phyloP scores from a whole-genome alignment of 2,113 vertebrate genomes.

The Fulmarus glacialis region DNA sequence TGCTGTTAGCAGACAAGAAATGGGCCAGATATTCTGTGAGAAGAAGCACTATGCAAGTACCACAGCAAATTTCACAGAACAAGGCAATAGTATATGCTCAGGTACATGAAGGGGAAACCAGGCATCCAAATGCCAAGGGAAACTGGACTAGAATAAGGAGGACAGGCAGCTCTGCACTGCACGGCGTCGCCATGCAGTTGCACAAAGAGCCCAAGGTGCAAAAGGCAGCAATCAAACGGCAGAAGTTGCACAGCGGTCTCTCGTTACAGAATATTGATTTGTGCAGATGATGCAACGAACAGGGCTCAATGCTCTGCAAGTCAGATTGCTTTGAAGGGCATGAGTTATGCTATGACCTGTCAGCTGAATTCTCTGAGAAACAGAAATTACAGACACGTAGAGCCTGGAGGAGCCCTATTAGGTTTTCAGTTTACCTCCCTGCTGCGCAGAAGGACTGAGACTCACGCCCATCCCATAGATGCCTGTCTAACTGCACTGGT shows the following conservation, averaged over 20 bases:
- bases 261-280: not conserved
- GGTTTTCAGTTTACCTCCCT: not conserved
- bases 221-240: rapidly evolving
- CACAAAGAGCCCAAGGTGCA: not conserved
- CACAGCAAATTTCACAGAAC: not conserved
- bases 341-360: not conserved
- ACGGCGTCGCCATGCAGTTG: not conserved
- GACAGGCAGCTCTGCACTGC: not conserved
- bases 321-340: not conserved
- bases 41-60: not conserved
- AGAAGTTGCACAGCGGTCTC: not conserved
- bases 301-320: not conserved
- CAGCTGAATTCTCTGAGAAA: not conserved
- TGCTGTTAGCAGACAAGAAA: not conserved
- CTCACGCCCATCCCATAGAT: too few relatives aligned
- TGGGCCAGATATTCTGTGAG: not conserved
- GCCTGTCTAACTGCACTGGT: not conserved
- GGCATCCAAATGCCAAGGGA: not conserved
- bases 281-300: rapidly evolving
- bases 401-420: not conserved
- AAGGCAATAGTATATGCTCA: not conserved
- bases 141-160: not conserved
- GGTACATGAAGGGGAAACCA: not conserved
- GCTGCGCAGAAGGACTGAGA: not conserved
- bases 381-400: not conserved